Evolutionary conservation across 2,113 vertebrate species (phyloP).

Genomic region (Nanorana parkeri): DNA sequence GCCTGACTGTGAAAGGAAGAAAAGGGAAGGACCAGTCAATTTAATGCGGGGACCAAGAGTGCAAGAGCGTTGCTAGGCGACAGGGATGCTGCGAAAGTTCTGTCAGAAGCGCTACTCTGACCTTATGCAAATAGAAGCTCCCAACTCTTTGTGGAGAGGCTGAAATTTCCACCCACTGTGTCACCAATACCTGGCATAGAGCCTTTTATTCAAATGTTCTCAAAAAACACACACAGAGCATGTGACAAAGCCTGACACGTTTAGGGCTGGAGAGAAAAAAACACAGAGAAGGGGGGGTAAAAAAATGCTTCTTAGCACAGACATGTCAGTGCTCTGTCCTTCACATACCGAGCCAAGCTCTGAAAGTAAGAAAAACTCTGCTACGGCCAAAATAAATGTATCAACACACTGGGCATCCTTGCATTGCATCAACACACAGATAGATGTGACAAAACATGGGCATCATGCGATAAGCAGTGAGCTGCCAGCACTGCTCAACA

Average conservation of each 20-base stretch:
- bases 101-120: conserved; percentile 91
- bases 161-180: conserved; percentile 83
- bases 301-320: conserved; percentile 60
- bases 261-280: conserved; percentile 65
- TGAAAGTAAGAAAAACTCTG: neutral
- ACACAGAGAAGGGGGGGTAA: conserved; percentile 47
- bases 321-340: conserved; percentile 70
- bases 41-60: conserved; percentile 88
- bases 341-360: conserved; percentile 1
- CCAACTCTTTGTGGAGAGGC: conserved; percentile 89
- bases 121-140: conserved; percentile 97
- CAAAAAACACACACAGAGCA: conserved; percentile 80
- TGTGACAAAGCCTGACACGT: conserved; percentile 79
- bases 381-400: neutral
- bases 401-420: neutral
- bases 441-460: neutral
- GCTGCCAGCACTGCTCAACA: no score
- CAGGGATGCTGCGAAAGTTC: conserved; percentile 96
- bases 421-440: neutral
- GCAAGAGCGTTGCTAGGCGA: conserved; percentile 98
- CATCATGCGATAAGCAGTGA: no score
- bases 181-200: conserved; percentile 92
- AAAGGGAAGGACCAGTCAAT: conserved; percentile 94
- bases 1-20: conserved; percentile 91
- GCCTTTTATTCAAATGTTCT: conserved; percentile 87